Evolutionary conservation across 1,140 invertebrate genomes (phyloP).

Genomic region (Zaprionus taronus): DNA sequence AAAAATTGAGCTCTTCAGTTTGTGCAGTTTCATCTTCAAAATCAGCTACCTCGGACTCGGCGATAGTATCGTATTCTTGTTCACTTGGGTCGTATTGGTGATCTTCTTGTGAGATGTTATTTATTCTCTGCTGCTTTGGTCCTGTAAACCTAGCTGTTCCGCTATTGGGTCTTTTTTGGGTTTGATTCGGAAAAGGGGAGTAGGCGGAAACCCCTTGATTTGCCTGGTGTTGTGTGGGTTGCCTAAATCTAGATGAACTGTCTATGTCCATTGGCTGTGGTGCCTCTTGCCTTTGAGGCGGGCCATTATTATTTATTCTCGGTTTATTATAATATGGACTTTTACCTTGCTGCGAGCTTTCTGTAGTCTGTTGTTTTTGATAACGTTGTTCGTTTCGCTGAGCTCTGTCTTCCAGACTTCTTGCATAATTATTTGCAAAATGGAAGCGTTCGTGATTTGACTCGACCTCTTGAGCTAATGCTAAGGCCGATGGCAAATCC

Average conservation of each 20-base stretch:
- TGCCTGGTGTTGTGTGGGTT: too few relatives aligned
- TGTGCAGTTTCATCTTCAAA: too few relatives aligned
- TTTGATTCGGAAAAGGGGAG: too few relatives aligned
- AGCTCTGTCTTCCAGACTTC: conserved; percentile 28
- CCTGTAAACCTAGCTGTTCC: too few relatives aligned
- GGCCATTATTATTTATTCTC: not conserved
- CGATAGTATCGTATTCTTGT: too few relatives aligned
- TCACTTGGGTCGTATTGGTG: too few relatives aligned
- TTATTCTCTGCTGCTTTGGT: too few relatives aligned
- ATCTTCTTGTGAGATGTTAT: too few relatives aligned
- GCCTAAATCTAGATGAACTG: not conserved
- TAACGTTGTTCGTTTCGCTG: not conserved
- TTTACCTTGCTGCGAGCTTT: not conserved
- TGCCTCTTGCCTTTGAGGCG: not conserved
- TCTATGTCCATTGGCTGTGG: not conserved
- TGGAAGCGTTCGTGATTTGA: conserved; percentile 39
- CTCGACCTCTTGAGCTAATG: conserved; percentile 49
- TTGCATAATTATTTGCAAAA: conserved; percentile 43
- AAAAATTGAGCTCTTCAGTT: too few relatives aligned
- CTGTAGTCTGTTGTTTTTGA: not conserved
- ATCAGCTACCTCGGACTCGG: too few relatives aligned
- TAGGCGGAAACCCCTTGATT: too few relatives aligned
- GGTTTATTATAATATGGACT: not conserved
- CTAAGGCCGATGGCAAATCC: conserved; percentile 44
- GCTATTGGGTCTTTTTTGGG: too few relatives aligned